Evolutionary conservation across 2,888 invertebrate genomes (phyloP).

Genomic region (Eupeodes luniger): DNA sequence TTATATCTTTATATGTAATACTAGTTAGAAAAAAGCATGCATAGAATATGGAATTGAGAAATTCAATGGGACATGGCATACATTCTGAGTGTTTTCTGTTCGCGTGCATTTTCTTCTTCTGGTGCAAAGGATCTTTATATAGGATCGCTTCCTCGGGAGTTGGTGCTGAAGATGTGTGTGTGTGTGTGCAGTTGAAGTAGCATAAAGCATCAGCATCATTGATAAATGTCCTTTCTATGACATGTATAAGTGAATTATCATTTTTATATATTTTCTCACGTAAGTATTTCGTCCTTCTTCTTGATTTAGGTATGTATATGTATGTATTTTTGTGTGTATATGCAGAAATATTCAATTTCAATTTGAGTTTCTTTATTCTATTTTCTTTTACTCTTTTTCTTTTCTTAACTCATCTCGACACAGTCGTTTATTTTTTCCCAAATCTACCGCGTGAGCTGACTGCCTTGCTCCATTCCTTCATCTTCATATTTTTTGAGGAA

Average conservation of each 20-base stretch:
- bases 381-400: not conserved
- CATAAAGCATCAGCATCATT: conserved; percentile 64
- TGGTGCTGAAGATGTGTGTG: not conserved
- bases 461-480: conserved; percentile 29
- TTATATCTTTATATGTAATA: not conserved
- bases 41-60: conserved; percentile 74
- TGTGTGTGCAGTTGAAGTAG: not conserved
- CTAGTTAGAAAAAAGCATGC: conserved; percentile 55
- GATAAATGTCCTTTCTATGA: conserved; percentile 73
- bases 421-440: conserved; percentile 44
- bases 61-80: conserved; percentile 62
- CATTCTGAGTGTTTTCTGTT: conserved; percentile 26
- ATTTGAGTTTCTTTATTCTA: conserved; percentile 44
- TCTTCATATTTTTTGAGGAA: conserved; percentile 70
- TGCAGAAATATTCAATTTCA: conserved; percentile 72
- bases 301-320: conserved; percentile 4
- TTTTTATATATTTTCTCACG: conserved; percentile 72
- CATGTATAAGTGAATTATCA: conserved; percentile 76
- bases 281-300: conserved; percentile 41
- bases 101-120: conserved; percentile 20
- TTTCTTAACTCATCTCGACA: not conserved
- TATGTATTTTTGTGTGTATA: not conserved
- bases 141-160: not conserved
- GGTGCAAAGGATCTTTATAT: not conserved
- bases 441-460: not conserved